A percentile compares a stretch with the other conserved stretches of the same genome.
These are phyloP conservation scores for Eriosoma lanigerum DNA, from an alignment of 1,140 invertebrate genomes.

Conservation along the genomic window DNA sequence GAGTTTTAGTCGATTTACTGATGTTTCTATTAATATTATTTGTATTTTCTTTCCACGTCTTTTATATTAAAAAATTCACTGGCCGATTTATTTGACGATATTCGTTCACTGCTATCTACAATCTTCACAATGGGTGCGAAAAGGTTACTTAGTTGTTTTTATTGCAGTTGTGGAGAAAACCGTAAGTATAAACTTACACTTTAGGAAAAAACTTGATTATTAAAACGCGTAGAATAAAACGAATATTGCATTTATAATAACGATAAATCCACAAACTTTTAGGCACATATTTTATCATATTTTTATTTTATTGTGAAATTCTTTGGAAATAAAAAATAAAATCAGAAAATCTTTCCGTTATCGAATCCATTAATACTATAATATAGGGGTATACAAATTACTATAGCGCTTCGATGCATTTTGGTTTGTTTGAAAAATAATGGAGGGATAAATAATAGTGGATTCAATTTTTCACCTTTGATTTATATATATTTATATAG, in stretches of 20 bases:
- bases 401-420: neutral
- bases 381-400: too few relatives aligned
- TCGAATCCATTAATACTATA: neutral
- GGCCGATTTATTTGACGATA: conserved; percentile 13
- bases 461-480: neutral
- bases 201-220: neutral
- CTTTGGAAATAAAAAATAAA: neutral
- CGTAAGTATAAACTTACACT: neutral
- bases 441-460: neutral
- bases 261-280: conserved; percentile 36
- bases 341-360: too few relatives aligned
- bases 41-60: neutral
- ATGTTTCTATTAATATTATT: neutral
- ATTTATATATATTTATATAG: too few relatives aligned
- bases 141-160: neutral
- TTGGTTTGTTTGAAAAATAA: neutral
- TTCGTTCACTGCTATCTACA: neutral
- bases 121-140: neutral
- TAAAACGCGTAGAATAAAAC: neutral
- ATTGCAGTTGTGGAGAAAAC: neutral
- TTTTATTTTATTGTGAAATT: conserved; percentile 19
- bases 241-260: conserved; percentile 17
- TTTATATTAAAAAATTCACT: too few relatives aligned
- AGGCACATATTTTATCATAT: neutral
- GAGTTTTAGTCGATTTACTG: neutral